These are phyloP conservation scores for Hydropotes inermis DNA, from an alignment of 2,113 vertebrate genomes.

Conservation along the genomic window DNA sequence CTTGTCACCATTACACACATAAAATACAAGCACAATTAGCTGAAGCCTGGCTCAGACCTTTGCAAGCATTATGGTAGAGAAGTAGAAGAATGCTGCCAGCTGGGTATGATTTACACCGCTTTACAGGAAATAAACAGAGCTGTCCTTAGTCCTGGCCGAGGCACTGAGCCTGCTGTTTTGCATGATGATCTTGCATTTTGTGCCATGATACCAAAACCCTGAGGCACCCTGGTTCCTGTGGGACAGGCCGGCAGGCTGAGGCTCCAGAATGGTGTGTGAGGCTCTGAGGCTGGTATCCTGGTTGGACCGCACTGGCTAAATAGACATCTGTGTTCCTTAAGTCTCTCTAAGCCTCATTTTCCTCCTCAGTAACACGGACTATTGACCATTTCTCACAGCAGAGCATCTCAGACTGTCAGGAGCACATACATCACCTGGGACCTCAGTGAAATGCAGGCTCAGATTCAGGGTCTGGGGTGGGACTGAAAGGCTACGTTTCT, in stretches of 20 bases:
- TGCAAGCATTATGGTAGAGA: neutral
- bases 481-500: neutral
- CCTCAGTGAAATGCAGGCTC: neutral
- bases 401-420: neutral
- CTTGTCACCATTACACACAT: neutral
- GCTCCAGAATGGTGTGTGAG: neutral
- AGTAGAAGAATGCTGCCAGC: neutral
- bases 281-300: neutral
- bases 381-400: neutral
- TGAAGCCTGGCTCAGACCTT: neutral
- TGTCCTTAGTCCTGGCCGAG: neutral
- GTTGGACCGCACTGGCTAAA: neutral
- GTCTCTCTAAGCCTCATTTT: neutral
- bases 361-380: neutral
- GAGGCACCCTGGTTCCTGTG: neutral
- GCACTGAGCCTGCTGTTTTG: neutral
- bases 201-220: neutral
- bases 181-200: neutral
- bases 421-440: neutral
- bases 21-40: neutral
- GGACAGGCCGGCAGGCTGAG: neutral
- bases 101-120: neutral
- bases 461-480: fast-evolving
- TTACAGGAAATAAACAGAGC: neutral
- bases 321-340: neutral